phyloP scores from a whole-genome alignment of 1,140 invertebrate genomes.

The Trichoplusia ni region DNA sequence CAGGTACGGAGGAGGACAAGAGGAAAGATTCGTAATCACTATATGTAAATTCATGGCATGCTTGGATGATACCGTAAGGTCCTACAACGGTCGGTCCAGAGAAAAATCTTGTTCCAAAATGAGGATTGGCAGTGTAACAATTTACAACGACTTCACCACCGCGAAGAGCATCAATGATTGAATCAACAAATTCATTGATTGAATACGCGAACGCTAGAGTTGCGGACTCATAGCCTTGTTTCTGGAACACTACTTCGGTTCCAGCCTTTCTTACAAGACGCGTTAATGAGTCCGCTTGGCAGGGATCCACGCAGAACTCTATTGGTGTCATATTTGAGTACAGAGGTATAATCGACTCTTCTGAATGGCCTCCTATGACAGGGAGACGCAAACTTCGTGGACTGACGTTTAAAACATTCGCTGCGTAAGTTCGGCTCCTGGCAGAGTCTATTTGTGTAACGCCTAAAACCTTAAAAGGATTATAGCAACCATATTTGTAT shows the following conservation, averaged over 20 bases:
- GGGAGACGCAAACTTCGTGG: slow-evolving; percentile 45
- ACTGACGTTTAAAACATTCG: slow-evolving; percentile 45
- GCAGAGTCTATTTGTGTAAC: slow-evolving; percentile 57
- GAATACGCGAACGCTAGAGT: slow-evolving; percentile 54
- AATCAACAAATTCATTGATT: slow-evolving; percentile 52
- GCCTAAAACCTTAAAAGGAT: slow-evolving; percentile 57
- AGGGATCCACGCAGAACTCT: slow-evolving; percentile 36
- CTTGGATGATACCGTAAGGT: slow-evolving; percentile 45
- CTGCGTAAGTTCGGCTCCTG: slow-evolving; percentile 44
- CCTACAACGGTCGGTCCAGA: slow-evolving; percentile 53
- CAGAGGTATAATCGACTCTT: slow-evolving; percentile 57
- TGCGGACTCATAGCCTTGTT: slow-evolving; percentile 47
- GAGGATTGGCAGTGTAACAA: slow-evolving; percentile 50
- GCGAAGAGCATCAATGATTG: slow-evolving; percentile 47
- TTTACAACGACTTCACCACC: slow-evolving; percentile 47
- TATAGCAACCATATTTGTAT: slow-evolving; percentile 50
- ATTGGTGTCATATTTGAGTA: slow-evolving; percentile 56
- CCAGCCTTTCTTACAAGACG: slow-evolving; percentile 53
- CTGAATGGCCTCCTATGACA: slow-evolving; percentile 60
- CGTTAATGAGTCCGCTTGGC: slow-evolving; percentile 53
- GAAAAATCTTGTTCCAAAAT: slow-evolving; percentile 62
- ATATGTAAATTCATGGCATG: slow-evolving; percentile 46
- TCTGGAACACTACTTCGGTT: slow-evolving; percentile 52
- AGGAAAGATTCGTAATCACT: slow-evolving; percentile 50
- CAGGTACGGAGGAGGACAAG: slow-evolving; percentile 41